Evolutionary conservation across 2,797 vertebrate species (phyloP).

Genomic region (Bradypodion ventrale): DNA sequence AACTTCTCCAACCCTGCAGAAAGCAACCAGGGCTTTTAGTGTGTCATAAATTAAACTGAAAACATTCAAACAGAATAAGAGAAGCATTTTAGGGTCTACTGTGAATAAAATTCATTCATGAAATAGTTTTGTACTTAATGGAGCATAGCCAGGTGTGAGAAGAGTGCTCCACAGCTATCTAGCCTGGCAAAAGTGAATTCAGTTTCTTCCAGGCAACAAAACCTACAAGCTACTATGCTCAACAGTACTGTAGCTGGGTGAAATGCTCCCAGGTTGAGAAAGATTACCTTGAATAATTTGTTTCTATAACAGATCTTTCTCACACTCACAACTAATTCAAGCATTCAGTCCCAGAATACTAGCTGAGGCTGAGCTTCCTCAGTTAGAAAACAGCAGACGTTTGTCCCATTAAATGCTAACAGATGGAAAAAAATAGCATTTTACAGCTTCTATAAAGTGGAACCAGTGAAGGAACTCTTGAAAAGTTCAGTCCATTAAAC

Average conservation of each 20-base stretch:
- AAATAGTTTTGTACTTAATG: conserved; percentile 20
- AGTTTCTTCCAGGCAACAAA: conserved; percentile 38
- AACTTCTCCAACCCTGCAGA: conserved; percentile 36
- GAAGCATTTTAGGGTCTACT: conserved; percentile 25
- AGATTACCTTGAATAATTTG: conserved; percentile 34
- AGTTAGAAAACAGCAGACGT: neutral
- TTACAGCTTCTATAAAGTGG: conserved; percentile 32
- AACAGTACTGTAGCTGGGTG: conserved; percentile 33
- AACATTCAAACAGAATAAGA: conserved; percentile 41
- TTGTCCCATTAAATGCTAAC: neutral
- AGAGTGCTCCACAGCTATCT: neutral
- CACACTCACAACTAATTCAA: conserved; percentile 30
- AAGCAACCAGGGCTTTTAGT: conserved; percentile 57
- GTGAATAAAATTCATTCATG: conserved; percentile 23
- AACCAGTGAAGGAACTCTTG: conserved; percentile 11
- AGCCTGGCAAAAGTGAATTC: conserved; percentile 1
- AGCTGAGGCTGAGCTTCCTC: neutral
- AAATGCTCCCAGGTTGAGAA: conserved; percentile 44
- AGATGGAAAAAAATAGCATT: conserved; percentile 22
- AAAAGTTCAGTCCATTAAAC: conserved; percentile 1
- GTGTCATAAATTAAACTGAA: conserved; percentile 49
- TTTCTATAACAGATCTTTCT: conserved; percentile 38
- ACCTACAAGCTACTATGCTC: neutral
- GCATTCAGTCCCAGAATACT: conserved; percentile 2
- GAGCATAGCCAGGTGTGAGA: neutral